A percentile compares a stretch with the other conserved stretches of the same genome.
Conservation (phyloP, 2,797 vertebrate genomes). For the Lepus townsendii region DNA sequence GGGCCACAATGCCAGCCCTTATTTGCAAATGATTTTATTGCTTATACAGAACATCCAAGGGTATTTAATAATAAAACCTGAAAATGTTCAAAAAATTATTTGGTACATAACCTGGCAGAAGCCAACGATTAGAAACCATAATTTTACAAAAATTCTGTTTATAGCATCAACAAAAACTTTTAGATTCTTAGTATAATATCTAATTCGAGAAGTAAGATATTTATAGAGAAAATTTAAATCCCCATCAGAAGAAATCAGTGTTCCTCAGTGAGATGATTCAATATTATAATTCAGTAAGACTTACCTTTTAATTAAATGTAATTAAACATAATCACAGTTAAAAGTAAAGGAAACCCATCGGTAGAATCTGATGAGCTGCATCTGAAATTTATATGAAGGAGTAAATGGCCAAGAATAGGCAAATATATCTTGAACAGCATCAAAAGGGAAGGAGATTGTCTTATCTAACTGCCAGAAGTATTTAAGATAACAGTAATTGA, state of each 20-base stretch:
- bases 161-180: conserved; percentile 22
- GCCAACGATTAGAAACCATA: conserved; percentile 5
- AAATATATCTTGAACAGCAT: conserved; percentile 18
- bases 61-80: background rate
- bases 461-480: conserved; percentile 9
- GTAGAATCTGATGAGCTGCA: background rate
- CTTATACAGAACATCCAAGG: background rate
- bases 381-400: conserved; percentile 32
- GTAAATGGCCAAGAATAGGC: conserved; percentile 30
- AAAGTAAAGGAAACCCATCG: conserved; percentile 22
- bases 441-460: background rate
- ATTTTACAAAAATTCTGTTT: conserved; percentile 41
- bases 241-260: background rate
- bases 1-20: too few species aligned
- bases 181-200: background rate
- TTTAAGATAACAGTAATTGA: background rate
- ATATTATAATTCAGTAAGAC: background rate
- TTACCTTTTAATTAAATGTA: conserved; percentile 26
- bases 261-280: background rate
- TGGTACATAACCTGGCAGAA: background rate
- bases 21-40: conserved; percentile 22
- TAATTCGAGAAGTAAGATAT: conserved; percentile 9
- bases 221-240: conserved; percentile 8
- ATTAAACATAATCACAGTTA: conserved; percentile 35
- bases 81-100: conserved; percentile 40